A percentile compares a stretch with the other conserved stretches of the same genome.
These are phyloP conservation scores for Eupithecia abbreviata DNA, from an alignment of 2,888 invertebrate genomes.

Conservation along the genomic window DNA sequence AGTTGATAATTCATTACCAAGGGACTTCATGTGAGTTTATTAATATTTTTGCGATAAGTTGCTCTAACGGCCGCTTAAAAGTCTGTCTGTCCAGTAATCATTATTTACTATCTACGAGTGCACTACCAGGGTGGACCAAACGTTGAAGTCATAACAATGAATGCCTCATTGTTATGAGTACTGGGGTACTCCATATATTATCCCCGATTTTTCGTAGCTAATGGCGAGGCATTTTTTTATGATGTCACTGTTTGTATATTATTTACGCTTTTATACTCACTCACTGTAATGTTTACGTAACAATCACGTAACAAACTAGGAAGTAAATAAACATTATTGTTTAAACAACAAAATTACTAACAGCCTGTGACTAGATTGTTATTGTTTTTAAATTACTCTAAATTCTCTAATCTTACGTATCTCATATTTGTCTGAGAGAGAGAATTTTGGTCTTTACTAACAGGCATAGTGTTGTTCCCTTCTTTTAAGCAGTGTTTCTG, in stretches of 20 bases:
- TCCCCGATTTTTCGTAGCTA: too few relatives aligned
- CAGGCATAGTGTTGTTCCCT: too few relatives aligned
- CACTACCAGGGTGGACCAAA: neutral
- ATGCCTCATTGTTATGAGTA: too few relatives aligned
- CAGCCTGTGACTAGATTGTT: constrained; percentile 15
- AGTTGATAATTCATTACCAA: too few relatives aligned
- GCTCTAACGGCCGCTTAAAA: neutral
- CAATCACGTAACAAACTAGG: constrained; percentile 55
- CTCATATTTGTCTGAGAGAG: neutral
- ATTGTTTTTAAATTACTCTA: constrained; percentile 10
- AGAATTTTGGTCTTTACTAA: neutral
- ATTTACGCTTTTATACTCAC: neutral
- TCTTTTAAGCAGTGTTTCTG: too few relatives aligned
- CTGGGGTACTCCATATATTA: too few relatives aligned
- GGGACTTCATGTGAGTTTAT: neutral
- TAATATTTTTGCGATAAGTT: neutral
- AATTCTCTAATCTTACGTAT: neutral
- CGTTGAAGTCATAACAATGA: too few relatives aligned
- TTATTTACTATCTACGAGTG: neutral
- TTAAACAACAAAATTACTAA: constrained; percentile 15
- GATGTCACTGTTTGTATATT: neutral
- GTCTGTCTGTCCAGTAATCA: neutral
- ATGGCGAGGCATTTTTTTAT: too few relatives aligned
- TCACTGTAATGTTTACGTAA: constrained; percentile 49
- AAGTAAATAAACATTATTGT: constrained; percentile 43